These are phyloP conservation scores for Theonella swinhoei DNA, from an alignment of 37 sponge, comb jelly and placozoan species.

Conservation along the genomic window DNA sequence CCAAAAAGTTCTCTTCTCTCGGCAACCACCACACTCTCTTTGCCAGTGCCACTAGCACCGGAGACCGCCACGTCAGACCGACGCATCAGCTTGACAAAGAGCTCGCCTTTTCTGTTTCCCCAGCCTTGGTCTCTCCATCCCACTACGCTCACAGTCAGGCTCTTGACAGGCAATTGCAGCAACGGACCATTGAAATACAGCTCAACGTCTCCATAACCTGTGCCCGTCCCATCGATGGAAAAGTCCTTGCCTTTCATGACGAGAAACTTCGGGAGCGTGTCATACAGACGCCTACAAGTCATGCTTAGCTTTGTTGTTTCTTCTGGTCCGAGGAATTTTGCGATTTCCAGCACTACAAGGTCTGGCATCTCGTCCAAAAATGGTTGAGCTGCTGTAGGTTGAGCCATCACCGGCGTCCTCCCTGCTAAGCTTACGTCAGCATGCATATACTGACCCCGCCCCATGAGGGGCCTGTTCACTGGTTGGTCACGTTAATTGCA, in stretches of 20 bases:
- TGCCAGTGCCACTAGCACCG: background rate
- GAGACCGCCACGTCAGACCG: background rate
- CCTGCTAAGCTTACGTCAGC: too few species aligned
- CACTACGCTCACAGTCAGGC: slow-evolving; percentile 26
- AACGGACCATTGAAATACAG: slow-evolving; percentile 47
- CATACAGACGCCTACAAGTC: slow-evolving; percentile 36
- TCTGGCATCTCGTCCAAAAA: slow-evolving; percentile 34
- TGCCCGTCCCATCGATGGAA: background rate
- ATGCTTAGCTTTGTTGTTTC: slow-evolving; percentile 10
- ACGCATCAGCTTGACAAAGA: slow-evolving; percentile 43
- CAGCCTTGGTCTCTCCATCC: slow-evolving; percentile 62
- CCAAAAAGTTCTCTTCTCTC: slow-evolving; percentile 22
- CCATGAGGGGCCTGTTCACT: too few species aligned
- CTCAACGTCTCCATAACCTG: slow-evolving; percentile 4
- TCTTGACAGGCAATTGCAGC: slow-evolving; percentile 30
- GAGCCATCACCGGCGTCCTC: too few species aligned
- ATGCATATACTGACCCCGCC: too few species aligned
- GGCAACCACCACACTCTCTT: slow-evolving; percentile 11
- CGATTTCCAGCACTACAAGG: slow-evolving; percentile 14
- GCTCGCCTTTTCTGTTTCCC: slow-evolving; percentile 54
- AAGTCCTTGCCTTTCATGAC: slow-evolving; percentile 57
- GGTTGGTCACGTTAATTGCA: too few species aligned
- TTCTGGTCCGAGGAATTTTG: slow-evolving; percentile 20
- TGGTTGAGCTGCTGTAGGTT: too few species aligned
- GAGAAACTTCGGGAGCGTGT: slow-evolving; percentile 35